phyloP scores from a whole-genome alignment of 2,888 invertebrate genomes.

The Cerceris ruficornis region DNA sequence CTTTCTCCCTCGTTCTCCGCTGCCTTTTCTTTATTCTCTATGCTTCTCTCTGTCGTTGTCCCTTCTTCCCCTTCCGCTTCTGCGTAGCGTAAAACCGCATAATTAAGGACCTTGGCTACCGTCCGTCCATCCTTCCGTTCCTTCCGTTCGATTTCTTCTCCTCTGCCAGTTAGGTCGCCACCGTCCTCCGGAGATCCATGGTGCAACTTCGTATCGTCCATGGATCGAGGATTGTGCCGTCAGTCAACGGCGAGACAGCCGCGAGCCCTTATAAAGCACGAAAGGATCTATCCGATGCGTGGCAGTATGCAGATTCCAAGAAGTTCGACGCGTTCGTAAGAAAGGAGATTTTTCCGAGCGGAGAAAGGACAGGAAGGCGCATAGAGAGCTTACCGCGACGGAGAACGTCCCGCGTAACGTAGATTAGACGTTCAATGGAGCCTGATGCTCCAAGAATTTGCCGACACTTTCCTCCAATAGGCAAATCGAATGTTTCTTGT shows the following conservation, averaged over 20 bases:
- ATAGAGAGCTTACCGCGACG: background rate
- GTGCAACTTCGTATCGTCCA: slow-evolving; percentile 56
- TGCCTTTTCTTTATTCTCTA: background rate
- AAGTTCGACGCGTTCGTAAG: slow-evolving; percentile 36
- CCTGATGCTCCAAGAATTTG: background rate
- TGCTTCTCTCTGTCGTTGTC: slow-evolving; percentile 4
- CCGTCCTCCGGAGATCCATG: slow-evolving; percentile 53
- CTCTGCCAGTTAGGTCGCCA: slow-evolving; percentile 60
- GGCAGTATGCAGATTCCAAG: slow-evolving; percentile 70
- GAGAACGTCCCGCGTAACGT: slow-evolving; percentile 20
- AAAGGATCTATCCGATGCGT: slow-evolving; percentile 64
- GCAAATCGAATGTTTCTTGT: background rate
- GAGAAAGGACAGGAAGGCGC: slow-evolving; percentile 6
- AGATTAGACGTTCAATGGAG: slow-evolving; percentile 25
- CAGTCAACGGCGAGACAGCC: slow-evolving; percentile 74
- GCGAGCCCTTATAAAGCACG: slow-evolving; percentile 72
- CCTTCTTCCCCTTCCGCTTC: slow-evolving; percentile 39
- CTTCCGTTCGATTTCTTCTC: slow-evolving; percentile 41
- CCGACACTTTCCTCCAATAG: background rate
- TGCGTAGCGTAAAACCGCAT: slow-evolving; percentile 75
- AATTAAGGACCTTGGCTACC: slow-evolving; percentile 75
- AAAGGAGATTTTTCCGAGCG: slow-evolving; percentile 32
- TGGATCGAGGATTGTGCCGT: slow-evolving; percentile 79
- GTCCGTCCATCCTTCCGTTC: slow-evolving; percentile 56
- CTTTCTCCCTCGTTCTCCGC: slow-evolving; percentile 17